These are phyloP conservation scores for Taeniopygia guttata DNA, from an alignment of 2,797 vertebrate species.

Conservation along the genomic window DNA sequence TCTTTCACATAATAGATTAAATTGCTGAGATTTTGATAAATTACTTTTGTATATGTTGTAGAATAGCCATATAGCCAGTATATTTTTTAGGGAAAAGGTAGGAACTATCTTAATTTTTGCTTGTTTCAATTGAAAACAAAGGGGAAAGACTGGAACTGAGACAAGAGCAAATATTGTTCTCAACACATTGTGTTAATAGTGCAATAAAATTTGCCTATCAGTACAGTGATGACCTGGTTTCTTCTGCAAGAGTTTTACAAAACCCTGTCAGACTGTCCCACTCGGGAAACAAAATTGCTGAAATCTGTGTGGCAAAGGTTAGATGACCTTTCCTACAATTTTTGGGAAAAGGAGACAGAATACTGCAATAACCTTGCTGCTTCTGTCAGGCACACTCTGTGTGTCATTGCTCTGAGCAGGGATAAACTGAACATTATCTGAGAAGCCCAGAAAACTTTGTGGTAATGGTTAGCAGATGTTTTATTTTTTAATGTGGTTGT, in stretches of 20 bases:
- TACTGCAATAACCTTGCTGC: neutral
- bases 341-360: neutral
- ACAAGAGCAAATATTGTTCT: neutral
- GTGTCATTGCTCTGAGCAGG: neutral
- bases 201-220: neutral
- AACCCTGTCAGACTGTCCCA: neutral
- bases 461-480: neutral
- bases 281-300: neutral
- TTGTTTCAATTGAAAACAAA: neutral
- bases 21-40: neutral
- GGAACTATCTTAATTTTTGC: neutral
- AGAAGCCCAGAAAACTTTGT: neutral
- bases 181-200: neutral
- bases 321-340: neutral
- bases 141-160: neutral
- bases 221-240: neutral
- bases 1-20: slow-evolving; percentile 26
- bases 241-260: neutral
- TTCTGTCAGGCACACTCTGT: neutral
- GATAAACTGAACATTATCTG: neutral
- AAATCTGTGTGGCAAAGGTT: neutral
- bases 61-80: neutral
- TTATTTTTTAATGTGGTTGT: neutral
- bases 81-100: neutral
- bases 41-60: neutral